Evolutionary conservation across 2,113 vertebrate species (phyloP).

Genomic region (Ceyx cyanopectus): DNA sequence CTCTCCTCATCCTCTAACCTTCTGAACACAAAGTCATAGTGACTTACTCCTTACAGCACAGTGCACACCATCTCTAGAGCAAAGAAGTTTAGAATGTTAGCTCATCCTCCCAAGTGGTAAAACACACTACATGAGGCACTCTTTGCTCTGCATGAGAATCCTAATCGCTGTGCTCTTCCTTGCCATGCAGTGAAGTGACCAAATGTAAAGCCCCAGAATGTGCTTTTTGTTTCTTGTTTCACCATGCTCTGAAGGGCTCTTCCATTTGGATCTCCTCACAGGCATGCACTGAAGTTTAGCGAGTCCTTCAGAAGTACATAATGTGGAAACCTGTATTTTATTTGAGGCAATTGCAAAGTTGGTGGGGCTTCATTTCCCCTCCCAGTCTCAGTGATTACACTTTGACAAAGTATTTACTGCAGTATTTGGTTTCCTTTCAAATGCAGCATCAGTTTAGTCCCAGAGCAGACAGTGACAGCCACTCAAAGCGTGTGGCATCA

Average conservation of each 20-base stretch:
- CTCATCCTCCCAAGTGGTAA: background rate
- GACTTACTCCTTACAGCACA: fast-evolving
- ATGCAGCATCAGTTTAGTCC: background rate
- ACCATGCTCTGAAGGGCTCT: background rate
- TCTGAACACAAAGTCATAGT: background rate
- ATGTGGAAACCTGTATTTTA: background rate
- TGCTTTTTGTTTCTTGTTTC: background rate
- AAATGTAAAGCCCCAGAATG: background rate
- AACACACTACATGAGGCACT: background rate
- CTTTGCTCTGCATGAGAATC: background rate
- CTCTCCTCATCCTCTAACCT: background rate
- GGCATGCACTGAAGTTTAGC: background rate
- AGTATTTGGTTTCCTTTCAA: background rate
- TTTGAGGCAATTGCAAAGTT: background rate
- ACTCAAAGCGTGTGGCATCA: background rate
- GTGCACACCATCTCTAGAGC: background rate
- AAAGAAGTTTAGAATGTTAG: background rate
- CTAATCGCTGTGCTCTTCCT: background rate
- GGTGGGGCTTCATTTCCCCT: background rate
- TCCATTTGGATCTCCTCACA: background rate
- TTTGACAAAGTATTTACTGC: background rate
- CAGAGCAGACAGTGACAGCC: background rate
- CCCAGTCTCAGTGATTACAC: background rate
- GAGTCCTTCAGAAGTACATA: background rate
- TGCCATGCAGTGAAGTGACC: background rate